phyloP scores from a whole-genome alignment of 2,888 invertebrate species.

The Zele albiditarsus region DNA sequence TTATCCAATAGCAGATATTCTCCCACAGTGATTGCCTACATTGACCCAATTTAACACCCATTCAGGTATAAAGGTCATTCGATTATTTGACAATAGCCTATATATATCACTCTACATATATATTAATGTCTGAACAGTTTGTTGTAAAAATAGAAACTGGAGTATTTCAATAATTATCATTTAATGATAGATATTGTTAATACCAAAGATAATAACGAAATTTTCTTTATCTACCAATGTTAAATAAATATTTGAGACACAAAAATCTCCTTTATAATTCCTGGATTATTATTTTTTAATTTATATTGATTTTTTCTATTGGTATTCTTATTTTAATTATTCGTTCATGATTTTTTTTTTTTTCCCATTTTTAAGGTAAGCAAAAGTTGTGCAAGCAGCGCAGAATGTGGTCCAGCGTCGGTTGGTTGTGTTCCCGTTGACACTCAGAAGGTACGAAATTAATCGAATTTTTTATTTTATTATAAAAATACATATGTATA shows the following conservation, averaged over 20 bases:
- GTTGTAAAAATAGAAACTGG: no score
- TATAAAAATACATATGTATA: slow-evolving; percentile 5
- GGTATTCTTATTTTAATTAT: neutral
- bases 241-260: slow-evolving; percentile 9
- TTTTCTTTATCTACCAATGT: neutral
- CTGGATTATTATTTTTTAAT: neutral
- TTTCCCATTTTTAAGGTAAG: slow-evolving; percentile 74
- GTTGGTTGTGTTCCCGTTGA: slow-evolving; percentile 79
- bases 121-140: neutral
- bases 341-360: neutral
- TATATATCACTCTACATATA: no score
- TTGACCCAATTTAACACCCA: no score
- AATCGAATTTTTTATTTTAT: slow-evolving; percentile 50
- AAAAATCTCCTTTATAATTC: no score
- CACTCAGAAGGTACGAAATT: slow-evolving; percentile 75
- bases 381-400: slow-evolving; percentile 78
- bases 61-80: neutral
- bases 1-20: no score
- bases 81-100: neutral
- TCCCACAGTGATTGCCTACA: no score
- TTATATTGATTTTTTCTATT: neutral
- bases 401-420: slow-evolving; percentile 77
- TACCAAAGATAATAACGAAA: no score
- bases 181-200: no score
- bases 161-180: no score